Base-by-base conservation (phyloP, 2,888 invertebrate genomes). In the Ornithoptera alexandrae region DNA sequence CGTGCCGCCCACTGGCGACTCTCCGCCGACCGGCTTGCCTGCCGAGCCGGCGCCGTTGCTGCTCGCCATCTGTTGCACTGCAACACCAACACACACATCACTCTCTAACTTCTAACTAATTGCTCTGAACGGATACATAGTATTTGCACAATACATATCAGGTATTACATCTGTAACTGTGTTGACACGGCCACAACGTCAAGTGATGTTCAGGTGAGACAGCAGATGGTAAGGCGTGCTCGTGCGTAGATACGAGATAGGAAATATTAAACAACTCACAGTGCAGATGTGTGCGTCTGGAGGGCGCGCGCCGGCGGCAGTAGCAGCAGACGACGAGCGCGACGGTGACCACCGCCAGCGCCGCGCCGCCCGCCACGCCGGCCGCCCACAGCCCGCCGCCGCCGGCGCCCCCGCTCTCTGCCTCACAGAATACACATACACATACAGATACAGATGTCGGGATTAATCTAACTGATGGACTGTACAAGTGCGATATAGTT, bases 381-480 rank as follows among this genome's bases (percentile, higher is more conserved):
- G 95, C 95, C 86, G 97, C 95, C 95, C 96, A 96, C 78, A 96
- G 95, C 84, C 95, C 94, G 80, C 95, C 95, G 82, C 96, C 92
- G 74, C 97, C 96, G 6, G 82, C 77, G 64, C 84, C 82, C n/a
- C 87, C 88, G 72, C 83, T 88, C 78, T 92, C 92, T 92, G 85
- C 0, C 12, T 2, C 46, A 39, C 39, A 39, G 10, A 1, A 7
- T 15, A 46, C 46, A 46, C 46, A 46, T 15, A 42, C 8, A 39
- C 39, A 39, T 8, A 6, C 39, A 39, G 39, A 6, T 39, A 8
- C 39, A 39, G 1, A 39, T 39, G 8, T 39, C 6, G 8, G 8
- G 0, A 39, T 39, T 39, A 39, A 39, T 22, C 22, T 22, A 22
- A 22, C 1, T 39, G 8, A 6, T 39, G 39, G 2, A 39, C 42